Base-by-base conservation (phyloP, 2,888 invertebrate species). In the Megalurothrips usitatus region DNA sequence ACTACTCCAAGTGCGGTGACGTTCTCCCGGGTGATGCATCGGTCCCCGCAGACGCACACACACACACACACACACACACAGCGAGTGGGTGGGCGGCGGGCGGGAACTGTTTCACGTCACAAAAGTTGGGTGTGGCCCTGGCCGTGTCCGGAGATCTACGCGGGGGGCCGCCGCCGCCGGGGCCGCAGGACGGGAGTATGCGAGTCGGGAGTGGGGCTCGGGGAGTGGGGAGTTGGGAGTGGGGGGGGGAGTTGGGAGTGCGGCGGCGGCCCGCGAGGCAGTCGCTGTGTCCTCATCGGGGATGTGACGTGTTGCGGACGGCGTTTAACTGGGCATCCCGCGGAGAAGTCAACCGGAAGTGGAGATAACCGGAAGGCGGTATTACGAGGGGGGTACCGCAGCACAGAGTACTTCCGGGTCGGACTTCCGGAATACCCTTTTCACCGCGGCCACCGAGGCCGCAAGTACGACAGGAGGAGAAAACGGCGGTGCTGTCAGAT, bases 11-110 rank as follows among this genome's bases (percentile, higher is more conserved):
- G 58, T 8, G 68, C 23, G 23, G 68, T 26, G 68, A 75, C 68
- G 68, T 75, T 26, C 23, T 75, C 68, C 68, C n/a, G 68, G 68
- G 68, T 75, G 68, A 75, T 75, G 68, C 68, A 75, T 75, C 26
- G 68, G 68, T 75, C 68, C 68, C 68, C 23, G 58, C 14, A 58
- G 19, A 58, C 58, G 1, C 58, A 58, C 58, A 8, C 58, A 58
- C 58, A 58, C 58, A 12, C 58, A 58, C 58, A 58, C 58, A 58
- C 58, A 52, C 52, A 9, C 52, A 9, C 52, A 9, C 19, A 52
- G 12, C 10, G 14, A 19, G 14, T 12, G 14, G 52, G 14, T 52
- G 19, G 52, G 1, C n/a, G n/a, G n/a, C n/a, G n/a, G 52, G 19
- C 14, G 1, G 52, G 19, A 19, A 17, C 52, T 52, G 14, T 52